phyloP scores from a whole-genome alignment of 2,113 vertebrate species.

The Nanorana parkeri region DNA sequence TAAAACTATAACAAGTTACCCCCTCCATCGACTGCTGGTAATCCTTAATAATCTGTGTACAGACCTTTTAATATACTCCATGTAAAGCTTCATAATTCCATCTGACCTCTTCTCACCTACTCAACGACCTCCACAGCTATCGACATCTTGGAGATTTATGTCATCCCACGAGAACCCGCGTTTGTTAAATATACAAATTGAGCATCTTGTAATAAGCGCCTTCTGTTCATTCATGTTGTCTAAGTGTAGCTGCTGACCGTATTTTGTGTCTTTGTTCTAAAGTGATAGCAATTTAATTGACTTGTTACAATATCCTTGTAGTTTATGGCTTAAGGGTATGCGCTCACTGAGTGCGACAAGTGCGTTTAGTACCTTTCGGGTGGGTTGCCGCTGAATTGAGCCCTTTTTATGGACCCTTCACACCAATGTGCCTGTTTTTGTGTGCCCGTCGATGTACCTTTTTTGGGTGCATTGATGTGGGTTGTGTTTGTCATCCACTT shows the following conservation, averaged over 20 bases:
- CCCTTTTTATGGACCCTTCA: too few species aligned
- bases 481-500: too few species aligned
- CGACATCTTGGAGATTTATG: slow-evolving; percentile 19
- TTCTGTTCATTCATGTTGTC: neutral
- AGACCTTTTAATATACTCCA: neutral
- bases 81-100: slow-evolving; percentile 6
- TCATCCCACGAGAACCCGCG: neutral
- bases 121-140: neutral
- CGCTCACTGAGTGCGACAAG: too few species aligned
- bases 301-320: neutral
- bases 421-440: too few species aligned
- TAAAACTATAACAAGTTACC: neutral
- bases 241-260: neutral
- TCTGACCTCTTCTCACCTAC: neutral
- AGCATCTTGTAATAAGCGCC: neutral
- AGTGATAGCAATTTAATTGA: neutral
- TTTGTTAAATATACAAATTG: slow-evolving; percentile 30
- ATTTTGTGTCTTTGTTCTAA: neutral
- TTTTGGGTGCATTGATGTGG: too few species aligned
- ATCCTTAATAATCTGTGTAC: slow-evolving; percentile 8
- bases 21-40: neutral
- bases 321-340: neutral
- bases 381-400: too few species aligned
- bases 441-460: too few species aligned
- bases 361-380: too few species aligned